These are phyloP conservation scores for Calliphora vicina DNA, from an alignment of 1,140 invertebrate species.

Conservation along the genomic window DNA sequence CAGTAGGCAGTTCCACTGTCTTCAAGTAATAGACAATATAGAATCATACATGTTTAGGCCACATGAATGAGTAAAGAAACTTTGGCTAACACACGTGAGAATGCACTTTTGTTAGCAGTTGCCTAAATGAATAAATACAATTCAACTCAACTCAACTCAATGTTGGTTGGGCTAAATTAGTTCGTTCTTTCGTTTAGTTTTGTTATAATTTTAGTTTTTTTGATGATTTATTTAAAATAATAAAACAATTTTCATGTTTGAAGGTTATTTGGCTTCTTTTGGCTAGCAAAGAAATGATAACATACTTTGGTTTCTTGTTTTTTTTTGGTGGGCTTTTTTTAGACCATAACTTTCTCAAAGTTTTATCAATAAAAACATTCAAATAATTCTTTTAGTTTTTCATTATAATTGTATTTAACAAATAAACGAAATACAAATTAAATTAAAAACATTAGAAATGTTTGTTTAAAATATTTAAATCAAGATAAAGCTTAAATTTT, in stretches of 20 bases:
- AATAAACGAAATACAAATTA: background rate
- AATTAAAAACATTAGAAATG: background rate
- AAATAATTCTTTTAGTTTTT: background rate
- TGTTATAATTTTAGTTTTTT: background rate
- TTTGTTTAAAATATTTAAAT: background rate
- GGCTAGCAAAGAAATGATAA: slow-evolving; percentile 15
- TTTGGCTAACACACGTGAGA: background rate
- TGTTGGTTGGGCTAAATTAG: background rate
- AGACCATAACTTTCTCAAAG: slow-evolving; percentile 8
- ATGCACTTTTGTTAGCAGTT: background rate
- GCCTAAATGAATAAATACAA: background rate
- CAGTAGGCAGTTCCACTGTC: too few species aligned
- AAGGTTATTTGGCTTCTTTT: slow-evolving; percentile 29
- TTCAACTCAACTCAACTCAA: too few species aligned
- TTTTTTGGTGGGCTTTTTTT: background rate
- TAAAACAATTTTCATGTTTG: slow-evolving; percentile 34
- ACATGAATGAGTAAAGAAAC: background rate
- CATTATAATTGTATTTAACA: background rate
- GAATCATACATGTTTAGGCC: too few species aligned
- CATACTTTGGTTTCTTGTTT: background rate
- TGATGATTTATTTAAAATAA: slow-evolving; percentile 35
- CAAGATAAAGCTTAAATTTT: background rate
- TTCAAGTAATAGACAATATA: too few species aligned
- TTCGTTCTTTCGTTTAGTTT: slow-evolving; percentile 13
- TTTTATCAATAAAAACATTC: slow-evolving; percentile 14